Percentiles rank a stretch among this genome's conserved stretches.
These are phyloP conservation scores for silkworm (Bombyx mori) DNA, from an alignment of 1,140 invertebrate species.

Conservation along the genomic window ASM3026992v2 NC_085133.1:110501-111000, in stretches of 20 bases:
- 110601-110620: slow-evolving; percentile 7
- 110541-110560: slow-evolving; percentile 41
- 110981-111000: too few species aligned
- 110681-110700: slow-evolving; percentile 34
- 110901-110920: too few species aligned
- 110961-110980: too few species aligned
- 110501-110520: slow-evolving; percentile 28
- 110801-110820: too few species aligned
- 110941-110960: too few species aligned
- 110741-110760: slow-evolving; percentile 10
- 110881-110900: too few species aligned
- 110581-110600: slow-evolving; percentile 23
- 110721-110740: neutral
- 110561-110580: slow-evolving; percentile 40
- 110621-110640: slow-evolving; percentile 13
- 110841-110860: too few species aligned
- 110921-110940: too few species aligned
- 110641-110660: slow-evolving; percentile 21
- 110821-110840: too few species aligned
- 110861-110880: too few species aligned
- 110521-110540: slow-evolving; percentile 63
- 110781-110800: too few species aligned
- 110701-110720: slow-evolving; percentile 22
- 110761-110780: neutral
- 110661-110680: slow-evolving; percentile 32